Base-by-base conservation (phyloP, 2,888 invertebrate genomes). In the Tetramorium bicarinatum region DNA sequence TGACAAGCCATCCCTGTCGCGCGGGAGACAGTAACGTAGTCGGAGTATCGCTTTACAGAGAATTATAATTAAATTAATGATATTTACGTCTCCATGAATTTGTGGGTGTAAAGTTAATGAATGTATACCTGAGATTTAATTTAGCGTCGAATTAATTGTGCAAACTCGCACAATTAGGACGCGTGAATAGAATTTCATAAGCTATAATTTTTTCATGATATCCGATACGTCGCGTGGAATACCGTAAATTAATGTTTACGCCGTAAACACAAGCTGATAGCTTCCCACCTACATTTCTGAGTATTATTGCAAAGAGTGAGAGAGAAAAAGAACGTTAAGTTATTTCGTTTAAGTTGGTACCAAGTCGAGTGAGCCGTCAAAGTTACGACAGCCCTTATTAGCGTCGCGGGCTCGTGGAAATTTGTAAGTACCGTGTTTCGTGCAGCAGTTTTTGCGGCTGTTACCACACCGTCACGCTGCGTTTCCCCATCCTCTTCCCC, bases 21-120 rank as follows among this genome's bases (percentile, higher is more conserved):
- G 6, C 18, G 25, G 4, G 52, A 21, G 4, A 8, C 76, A 77
- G 67, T 77, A 41, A 67, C 76, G 76, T 66, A 54, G 41, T 18
- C 25, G 2, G n/a, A 29, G n/a, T 25, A 41, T n/a, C 66, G n/a
- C 15, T 54, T 77, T 77, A 52, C 25, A 41, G 41, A 29, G 25
- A 38, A 54, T 62, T 47, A 11, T 75, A 34, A 54, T 49, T 66
- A 67, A 77, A 62, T 52, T 25, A 64, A 13, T 47, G 34, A 47
- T 52, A 66, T 66, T 38, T 44, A 61, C 13, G 47, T 75, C 18
- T 7, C 21, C 34, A 9, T 7, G 13, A 61, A 54, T n/a, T 62
- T 11, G 62, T 25, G 2, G 47, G 25, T 29, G 34, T n/a, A 4
- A 61, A 62, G 21, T 75, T 44, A 56, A 59, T 7, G 4, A 21